phyloP scores from a whole-genome alignment of 2,797 vertebrate genomes.

The Silurus lanzhouensis region DNA sequence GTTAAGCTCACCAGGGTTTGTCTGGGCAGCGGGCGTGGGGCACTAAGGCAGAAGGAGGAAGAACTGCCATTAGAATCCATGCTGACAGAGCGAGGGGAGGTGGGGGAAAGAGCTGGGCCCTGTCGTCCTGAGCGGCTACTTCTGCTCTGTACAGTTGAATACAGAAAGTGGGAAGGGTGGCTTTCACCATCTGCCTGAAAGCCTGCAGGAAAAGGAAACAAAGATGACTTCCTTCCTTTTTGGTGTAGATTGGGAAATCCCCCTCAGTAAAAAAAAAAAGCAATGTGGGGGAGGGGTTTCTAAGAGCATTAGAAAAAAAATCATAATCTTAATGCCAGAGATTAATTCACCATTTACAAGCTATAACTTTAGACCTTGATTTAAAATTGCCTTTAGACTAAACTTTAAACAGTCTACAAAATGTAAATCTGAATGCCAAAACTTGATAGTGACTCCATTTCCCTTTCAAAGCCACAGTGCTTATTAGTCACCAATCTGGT shows the following conservation, averaged over 20 bases:
- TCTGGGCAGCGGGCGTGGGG: slow-evolving; percentile 74
- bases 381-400: background rate
- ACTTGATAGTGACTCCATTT: background rate
- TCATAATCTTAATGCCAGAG: background rate
- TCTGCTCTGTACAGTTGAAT: slow-evolving; percentile 55
- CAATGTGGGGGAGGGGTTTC: background rate
- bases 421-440: background rate
- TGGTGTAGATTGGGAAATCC: background rate
- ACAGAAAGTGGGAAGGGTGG: slow-evolving; percentile 51
- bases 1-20: slow-evolving; percentile 67
- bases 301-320: background rate
- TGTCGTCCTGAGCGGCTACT: slow-evolving; percentile 40
- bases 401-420: background rate
- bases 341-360: background rate
- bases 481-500: background rate
- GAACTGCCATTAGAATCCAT: slow-evolving; percentile 66
- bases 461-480: background rate
- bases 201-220: slow-evolving; percentile 41
- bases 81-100: slow-evolving; percentile 67
- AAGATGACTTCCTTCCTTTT: background rate
- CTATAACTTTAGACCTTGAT: background rate
- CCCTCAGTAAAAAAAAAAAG: background rate
- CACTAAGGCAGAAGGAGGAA: slow-evolving; percentile 43
- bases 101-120: slow-evolving; percentile 58
- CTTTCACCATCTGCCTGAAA: slow-evolving; percentile 48